Percentiles rank a stretch among this genome's conserved stretches.
Conservation (phyloP, 2,797 vertebrate species). For the Cirrhinus molitorella region DNA sequence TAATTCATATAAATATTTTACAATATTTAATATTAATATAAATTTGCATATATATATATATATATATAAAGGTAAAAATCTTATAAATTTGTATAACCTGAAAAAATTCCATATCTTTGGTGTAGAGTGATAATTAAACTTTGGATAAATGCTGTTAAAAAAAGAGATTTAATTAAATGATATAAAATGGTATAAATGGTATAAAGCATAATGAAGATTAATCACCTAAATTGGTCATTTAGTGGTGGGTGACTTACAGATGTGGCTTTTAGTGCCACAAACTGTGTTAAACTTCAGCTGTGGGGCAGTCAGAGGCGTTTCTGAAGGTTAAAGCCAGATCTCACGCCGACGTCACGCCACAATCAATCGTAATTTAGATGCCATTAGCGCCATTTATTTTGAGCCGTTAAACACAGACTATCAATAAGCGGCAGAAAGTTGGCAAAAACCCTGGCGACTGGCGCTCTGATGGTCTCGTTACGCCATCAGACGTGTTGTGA, state of each 20-base stretch:
- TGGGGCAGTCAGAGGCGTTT: background rate
- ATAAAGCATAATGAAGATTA: constrained; percentile 4
- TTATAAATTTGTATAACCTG: too few species aligned
- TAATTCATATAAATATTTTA: too few species aligned
- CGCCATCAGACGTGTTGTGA: constrained; percentile 2
- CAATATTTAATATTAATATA: too few species aligned
- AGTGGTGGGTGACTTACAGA: background rate
- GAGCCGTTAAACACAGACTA: background rate
- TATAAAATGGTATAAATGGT: background rate
- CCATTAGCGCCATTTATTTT: background rate
- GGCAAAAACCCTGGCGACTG: background rate
- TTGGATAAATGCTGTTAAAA: background rate
- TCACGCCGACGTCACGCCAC: background rate
- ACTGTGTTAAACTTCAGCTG: background rate
- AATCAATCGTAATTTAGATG: background rate
- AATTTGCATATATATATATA: too few species aligned
- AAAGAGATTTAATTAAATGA: background rate
- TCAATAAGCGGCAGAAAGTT: constrained; percentile 4
- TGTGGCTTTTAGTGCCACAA: background rate
- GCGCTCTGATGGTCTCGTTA: background rate
- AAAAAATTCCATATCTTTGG: background rate
- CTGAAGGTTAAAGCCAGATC: background rate
- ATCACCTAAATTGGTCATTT: background rate
- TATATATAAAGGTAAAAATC: too few species aligned
- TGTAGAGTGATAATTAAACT: background rate